A percentile compares a stretch with the other conserved stretches of the same genome.
Conservation (phyloP, 2,113 vertebrate genomes). For the Scytalopus superciliaris region DNA sequence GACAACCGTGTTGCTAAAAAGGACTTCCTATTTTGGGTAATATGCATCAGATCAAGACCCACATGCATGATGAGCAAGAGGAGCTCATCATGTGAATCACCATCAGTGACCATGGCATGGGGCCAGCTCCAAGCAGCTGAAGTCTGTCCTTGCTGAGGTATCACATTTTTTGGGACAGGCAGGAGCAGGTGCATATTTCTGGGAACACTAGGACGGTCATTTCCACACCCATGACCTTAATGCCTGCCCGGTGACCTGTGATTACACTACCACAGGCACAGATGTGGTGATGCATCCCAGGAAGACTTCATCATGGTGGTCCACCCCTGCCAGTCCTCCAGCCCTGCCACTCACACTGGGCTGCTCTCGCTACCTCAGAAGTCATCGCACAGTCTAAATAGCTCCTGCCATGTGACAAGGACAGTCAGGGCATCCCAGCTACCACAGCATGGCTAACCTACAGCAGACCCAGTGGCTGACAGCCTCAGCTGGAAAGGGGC, state of each 20-base stretch:
- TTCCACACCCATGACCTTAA: not conserved
- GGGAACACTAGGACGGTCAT: not conserved
- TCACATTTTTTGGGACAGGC: not conserved
- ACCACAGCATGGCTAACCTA: not conserved
- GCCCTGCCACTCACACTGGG: not conserved
- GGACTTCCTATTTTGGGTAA: not conserved
- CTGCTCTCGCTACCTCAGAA: not conserved
- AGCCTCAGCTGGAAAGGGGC: not conserved
- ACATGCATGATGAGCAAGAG: not conserved
- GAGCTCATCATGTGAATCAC: not conserved
- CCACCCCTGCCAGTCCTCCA: not conserved
- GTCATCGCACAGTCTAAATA: not conserved
- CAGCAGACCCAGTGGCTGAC: not conserved
- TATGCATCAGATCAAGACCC: not conserved
- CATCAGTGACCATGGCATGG: fast-evolving
- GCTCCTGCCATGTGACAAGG: fast-evolving
- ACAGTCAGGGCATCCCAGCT: not conserved
- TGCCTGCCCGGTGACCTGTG: not conserved
- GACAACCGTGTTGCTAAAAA: not conserved
- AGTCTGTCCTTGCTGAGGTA: not conserved
- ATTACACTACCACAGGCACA: not conserved
- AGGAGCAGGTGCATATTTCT: not conserved
- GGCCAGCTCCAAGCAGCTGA: not conserved
- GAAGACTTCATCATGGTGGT: not conserved
- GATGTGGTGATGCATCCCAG: not conserved